A percentile compares a stretch with the other conserved stretches of the same genome.
These are phyloP conservation scores for Tineola bisselliella DNA, from an alignment of 2,888 invertebrate species.

Conservation along the genomic window DNA sequence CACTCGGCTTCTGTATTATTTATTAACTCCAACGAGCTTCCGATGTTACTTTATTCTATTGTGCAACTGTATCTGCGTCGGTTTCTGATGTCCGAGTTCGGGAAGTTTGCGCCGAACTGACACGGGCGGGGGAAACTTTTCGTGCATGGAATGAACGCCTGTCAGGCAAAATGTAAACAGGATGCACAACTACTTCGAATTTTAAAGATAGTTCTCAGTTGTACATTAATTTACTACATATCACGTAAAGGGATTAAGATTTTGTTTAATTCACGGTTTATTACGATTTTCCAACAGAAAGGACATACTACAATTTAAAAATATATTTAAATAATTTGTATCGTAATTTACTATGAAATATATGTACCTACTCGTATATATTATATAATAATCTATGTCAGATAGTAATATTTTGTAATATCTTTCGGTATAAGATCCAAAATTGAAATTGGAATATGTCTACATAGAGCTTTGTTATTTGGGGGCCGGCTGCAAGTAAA, in stretches of 20 bases:
- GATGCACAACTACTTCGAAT: conserved; percentile 41
- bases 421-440: conserved; percentile 7
- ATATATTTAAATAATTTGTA: not conserved
- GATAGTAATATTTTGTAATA: not conserved
- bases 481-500: conserved; percentile 55
- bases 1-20: conserved; percentile 61
- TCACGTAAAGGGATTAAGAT: not conserved
- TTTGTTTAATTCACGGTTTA: too few species aligned
- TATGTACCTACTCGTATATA: not conserved
- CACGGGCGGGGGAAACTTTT: conserved; percentile 57
- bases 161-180: conserved; percentile 57
- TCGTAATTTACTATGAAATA: not conserved
- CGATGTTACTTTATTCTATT: conserved; percentile 67
- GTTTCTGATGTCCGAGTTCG: conserved; percentile 55
- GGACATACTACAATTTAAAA: too few species aligned
- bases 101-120: conserved; percentile 53
- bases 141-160: conserved; percentile 64
- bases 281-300: too few species aligned
- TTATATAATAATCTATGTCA: too few species aligned
- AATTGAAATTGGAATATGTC: conserved; percentile 12
- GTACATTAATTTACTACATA: not conserved
- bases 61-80: conserved; percentile 52
- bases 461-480: conserved; percentile 43
- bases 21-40: conserved; percentile 67
- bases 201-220: conserved; percentile 22